These are phyloP conservation scores for Eciton burchellii DNA, from an alignment of 1,140 invertebrate genomes.

Conservation along the genomic window DNA sequence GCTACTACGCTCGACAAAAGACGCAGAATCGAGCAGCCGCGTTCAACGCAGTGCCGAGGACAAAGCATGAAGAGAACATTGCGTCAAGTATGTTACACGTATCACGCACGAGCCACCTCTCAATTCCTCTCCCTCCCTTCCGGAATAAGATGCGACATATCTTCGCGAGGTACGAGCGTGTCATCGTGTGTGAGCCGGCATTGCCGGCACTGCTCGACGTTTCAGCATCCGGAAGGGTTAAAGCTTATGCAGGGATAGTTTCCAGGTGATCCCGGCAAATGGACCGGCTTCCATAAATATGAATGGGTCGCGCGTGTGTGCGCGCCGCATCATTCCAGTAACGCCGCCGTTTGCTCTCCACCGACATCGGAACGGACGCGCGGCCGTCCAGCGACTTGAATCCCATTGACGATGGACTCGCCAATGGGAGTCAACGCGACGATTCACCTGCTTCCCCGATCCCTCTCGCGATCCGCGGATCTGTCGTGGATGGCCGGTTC, in stretches of 20 bases:
- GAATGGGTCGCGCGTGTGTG: constrained; percentile 67
- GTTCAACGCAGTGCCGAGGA: too few species aligned
- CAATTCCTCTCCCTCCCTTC: too few species aligned
- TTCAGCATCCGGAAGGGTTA: constrained; percentile 64
- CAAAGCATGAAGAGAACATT: too few species aligned
- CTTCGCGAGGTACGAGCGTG: constrained; percentile 21
- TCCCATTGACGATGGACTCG: constrained; percentile 66
- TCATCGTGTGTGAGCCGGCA: not conserved
- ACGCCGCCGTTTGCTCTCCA: constrained; percentile 72
- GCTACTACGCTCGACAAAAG: too few species aligned
- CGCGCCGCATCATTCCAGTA: constrained; percentile 57
- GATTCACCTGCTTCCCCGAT: not conserved
- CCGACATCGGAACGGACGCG: constrained; percentile 71
- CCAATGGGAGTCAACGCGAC: constrained; percentile 59
- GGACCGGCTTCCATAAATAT: constrained; percentile 76
- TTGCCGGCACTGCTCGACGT: constrained; percentile 30
- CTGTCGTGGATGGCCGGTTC: not conserved
- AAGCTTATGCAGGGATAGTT: constrained; percentile 71
- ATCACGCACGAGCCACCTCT: too few species aligned
- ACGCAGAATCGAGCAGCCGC: too few species aligned
- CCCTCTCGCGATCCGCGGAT: constrained; percentile 6
- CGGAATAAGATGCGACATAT: not conserved
- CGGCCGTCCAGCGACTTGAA: constrained; percentile 65
- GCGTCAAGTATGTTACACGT: too few species aligned
- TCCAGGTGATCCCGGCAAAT: constrained; percentile 72